Evolutionary conservation across 2,113 vertebrate species (phyloP), one percentile per base, ranked within the genome.

Genomic region (Caretta caretta): DNA sequence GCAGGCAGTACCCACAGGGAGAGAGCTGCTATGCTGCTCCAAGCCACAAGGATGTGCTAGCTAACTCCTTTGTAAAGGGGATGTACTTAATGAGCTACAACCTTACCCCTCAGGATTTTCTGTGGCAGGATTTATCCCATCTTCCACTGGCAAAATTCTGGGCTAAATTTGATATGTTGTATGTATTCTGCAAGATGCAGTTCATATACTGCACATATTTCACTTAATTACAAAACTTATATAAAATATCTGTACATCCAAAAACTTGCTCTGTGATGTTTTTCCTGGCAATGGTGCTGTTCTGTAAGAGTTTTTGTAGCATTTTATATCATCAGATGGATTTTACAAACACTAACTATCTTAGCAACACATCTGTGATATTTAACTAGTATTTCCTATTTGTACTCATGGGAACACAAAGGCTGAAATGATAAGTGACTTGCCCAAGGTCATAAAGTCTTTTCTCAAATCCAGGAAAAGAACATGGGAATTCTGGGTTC

Each of bases 321-420:
- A 38, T 24, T 92, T 79, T 3, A 22, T 6, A 27, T 22, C 31
- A 84, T 46, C 49, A 57, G 2, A 81, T n/a, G 35, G 25, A 49
- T 53, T 10, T 87, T 59, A 19, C 81, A 72, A 96, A 83, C 3
- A 14, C 31, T 20, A 35, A 29, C 0, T 1, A 1, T 69, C 46
- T 19, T 85, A 38, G 24, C 9, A 53, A 78, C 75, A 80, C 0
- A 31, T 2, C 76, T 76, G 20, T 3, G 38, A 1, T 14, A 27
- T 2, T 86, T 82, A 84, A 50, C 16, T 13, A 38, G 51, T 50
- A 48, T 83, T 80, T 88, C 65, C 29, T 35, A 35, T 62, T 62
- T 65, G 62, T 35, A 65, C 14, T 65, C 78, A 10, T 5, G 16
- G 14, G 1, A n/a, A 51, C 76, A 48, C 0, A 5, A 1, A 0